A percentile compares a stretch with the other conserved stretches of the same genome.
Evolutionary conservation across 64 coral and sea anemone genomes (phyloP).

Genomic region (Actinia equina): DNA sequence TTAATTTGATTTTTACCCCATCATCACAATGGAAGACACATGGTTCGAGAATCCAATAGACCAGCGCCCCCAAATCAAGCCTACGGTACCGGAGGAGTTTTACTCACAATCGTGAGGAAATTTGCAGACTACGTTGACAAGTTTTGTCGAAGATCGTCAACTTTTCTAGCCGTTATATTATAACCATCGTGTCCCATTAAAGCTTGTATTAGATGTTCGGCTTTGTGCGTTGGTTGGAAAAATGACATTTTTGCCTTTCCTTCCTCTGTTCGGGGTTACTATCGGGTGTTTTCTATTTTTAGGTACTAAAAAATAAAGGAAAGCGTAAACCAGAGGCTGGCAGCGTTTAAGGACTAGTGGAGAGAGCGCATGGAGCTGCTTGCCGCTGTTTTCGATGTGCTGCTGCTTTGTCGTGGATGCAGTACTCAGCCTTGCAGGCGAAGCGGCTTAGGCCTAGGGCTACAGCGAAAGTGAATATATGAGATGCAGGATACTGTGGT

Average conservation of each 20-base stretch:
- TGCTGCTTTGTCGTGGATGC: conserved; percentile 79
- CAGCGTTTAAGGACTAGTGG: conserved; percentile 53
- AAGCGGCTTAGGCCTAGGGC: conserved; percentile 1
- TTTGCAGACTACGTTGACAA: conserved; percentile 93
- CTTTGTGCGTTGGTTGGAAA: conserved; percentile 80
- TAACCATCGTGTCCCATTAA: conserved; percentile 84
- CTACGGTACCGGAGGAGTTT: conserved; percentile 81
- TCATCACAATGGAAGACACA: neutral
- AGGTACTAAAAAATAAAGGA: conserved; percentile 84
- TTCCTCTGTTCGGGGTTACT: conserved; percentile 81
- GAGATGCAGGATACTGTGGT: neutral
- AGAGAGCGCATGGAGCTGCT: conserved; percentile 67
- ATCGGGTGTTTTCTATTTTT: conserved; percentile 88
- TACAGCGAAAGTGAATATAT: conserved; percentile 19
- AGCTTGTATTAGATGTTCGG: conserved; percentile 86
- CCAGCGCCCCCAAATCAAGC: conserved; percentile 52
- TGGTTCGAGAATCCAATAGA: conserved; percentile 20
- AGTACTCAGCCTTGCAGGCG: conserved; percentile 38
- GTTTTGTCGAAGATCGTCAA: conserved; percentile 95
- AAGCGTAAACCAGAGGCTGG: conserved; percentile 63
- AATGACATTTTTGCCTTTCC: conserved; percentile 86
- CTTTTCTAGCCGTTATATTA: conserved; percentile 79
- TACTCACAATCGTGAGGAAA: conserved; percentile 71
- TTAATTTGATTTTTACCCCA: neutral
- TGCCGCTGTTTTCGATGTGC: conserved; percentile 70